Conservation (phyloP, 2,888 invertebrate species). For the Patella depressa region DNA sequence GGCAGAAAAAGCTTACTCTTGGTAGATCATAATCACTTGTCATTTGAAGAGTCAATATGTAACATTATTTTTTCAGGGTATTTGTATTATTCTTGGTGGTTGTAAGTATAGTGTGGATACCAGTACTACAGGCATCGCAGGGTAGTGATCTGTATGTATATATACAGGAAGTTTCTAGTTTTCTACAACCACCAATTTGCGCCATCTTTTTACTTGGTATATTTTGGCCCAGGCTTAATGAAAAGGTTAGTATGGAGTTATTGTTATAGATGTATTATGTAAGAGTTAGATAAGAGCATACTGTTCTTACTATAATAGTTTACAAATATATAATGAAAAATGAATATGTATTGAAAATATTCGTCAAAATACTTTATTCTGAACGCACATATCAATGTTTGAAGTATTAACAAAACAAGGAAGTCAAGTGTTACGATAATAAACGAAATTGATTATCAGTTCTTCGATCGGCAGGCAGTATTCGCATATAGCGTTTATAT, state of each 20-base stretch:
- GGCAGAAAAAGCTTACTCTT: too few species aligned
- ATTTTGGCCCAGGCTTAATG: slow-evolving; percentile 64
- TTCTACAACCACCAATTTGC: slow-evolving; percentile 66
- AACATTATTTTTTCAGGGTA: slow-evolving; percentile 45
- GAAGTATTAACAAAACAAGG: neutral
- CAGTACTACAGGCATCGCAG: slow-evolving; percentile 61
- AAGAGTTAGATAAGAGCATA: too few species aligned
- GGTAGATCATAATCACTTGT: too few species aligned
- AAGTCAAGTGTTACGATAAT: neutral
- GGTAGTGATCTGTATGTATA: slow-evolving; percentile 67
- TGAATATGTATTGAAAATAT: too few species aligned
- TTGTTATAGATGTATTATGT: neutral
- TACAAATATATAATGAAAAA: too few species aligned
- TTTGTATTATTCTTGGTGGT: slow-evolving; percentile 63
- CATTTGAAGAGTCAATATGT: too few species aligned
- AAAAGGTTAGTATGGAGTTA: slow-evolving; percentile 49
- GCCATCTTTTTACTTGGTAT: slow-evolving; percentile 63
- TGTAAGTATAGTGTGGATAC: slow-evolving; percentile 67
- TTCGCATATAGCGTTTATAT: too few species aligned
- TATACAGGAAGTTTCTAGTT: slow-evolving; percentile 66
- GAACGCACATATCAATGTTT: too few species aligned
- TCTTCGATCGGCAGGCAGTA: too few species aligned
- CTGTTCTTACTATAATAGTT: too few species aligned
- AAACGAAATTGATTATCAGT: neutral
- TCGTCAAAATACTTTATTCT: too few species aligned